These are phyloP conservation scores for Lemur catta DNA, from an alignment of 2,797 vertebrate species.

Conservation along the genomic window DNA sequence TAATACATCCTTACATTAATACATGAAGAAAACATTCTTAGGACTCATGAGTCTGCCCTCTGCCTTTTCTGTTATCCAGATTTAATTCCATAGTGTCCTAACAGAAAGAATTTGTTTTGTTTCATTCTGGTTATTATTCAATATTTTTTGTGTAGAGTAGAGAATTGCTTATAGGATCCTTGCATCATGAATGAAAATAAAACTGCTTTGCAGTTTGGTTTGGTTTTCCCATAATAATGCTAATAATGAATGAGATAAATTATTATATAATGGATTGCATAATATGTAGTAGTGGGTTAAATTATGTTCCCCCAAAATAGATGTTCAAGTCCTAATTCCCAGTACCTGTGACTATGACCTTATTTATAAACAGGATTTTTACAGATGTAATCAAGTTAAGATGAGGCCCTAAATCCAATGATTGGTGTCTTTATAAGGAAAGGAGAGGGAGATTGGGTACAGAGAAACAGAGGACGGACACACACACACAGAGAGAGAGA, in stretches of 20 bases:
- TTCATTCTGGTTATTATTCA: not conserved
- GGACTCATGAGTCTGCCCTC: not conserved
- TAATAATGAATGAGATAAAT: constrained; percentile 20
- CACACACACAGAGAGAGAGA: too few species aligned
- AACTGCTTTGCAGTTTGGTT: not conserved
- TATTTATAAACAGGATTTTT: not conserved
- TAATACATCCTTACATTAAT: not conserved
- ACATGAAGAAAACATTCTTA: not conserved
- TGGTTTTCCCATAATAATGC: not conserved
- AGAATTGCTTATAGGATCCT: not conserved
- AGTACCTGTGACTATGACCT: not conserved
- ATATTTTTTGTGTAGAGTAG: not conserved
- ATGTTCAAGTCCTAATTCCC: not conserved
- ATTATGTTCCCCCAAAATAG: not conserved
- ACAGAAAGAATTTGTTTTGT: not conserved
- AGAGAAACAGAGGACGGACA: not conserved
- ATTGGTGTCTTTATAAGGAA: not conserved
- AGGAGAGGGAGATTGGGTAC: not conserved
- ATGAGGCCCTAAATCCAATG: not conserved
- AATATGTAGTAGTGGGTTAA: not conserved
- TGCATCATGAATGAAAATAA: not conserved
- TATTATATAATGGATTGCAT: not conserved
- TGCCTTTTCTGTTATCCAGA: not conserved
- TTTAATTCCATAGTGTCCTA: not conserved
- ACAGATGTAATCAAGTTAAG: not conserved